These are phyloP conservation scores for Digitonthophagus gazella DNA, from an alignment of 2,888 invertebrate species.

Conservation along the genomic window DNA sequence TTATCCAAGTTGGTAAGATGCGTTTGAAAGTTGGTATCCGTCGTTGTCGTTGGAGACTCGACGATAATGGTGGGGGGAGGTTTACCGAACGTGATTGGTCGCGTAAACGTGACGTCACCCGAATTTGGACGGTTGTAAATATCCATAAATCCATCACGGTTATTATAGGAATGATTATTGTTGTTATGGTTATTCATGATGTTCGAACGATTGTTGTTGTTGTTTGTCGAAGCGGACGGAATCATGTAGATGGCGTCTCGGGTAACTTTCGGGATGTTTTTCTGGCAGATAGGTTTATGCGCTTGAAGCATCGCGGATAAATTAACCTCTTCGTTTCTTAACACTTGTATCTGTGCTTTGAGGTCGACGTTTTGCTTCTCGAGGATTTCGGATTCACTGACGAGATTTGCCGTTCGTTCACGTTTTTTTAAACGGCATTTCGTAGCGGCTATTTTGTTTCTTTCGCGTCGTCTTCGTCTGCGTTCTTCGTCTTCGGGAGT, in stretches of 20 bases:
- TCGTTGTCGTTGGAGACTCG: slow-evolving; percentile 45
- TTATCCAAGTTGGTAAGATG: slow-evolving; percentile 57
- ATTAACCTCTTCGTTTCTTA: slow-evolving; percentile 76
- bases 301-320: slow-evolving; percentile 76
- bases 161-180: slow-evolving; percentile 41
- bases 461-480: slow-evolving; percentile 78
- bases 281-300: slow-evolving; percentile 70
- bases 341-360: slow-evolving; percentile 77
- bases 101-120: not conserved
- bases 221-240: slow-evolving; percentile 45
- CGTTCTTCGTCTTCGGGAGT: slow-evolving; percentile 92
- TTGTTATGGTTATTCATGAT: slow-evolving; percentile 35
- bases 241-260: slow-evolving; percentile 41
- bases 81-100: not conserved
- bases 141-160: slow-evolving; percentile 35
- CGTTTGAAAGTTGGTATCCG: slow-evolving; percentile 53
- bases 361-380: slow-evolving; percentile 83
- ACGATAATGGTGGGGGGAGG: slow-evolving; percentile 54
- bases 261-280: slow-evolving; percentile 45
- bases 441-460: slow-evolving; percentile 93
- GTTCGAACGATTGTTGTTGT: slow-evolving; percentile 43
- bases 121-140: slow-evolving; percentile 39
- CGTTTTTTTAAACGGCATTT: slow-evolving; percentile 93
- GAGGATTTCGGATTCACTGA: slow-evolving; percentile 81
- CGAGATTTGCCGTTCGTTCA: slow-evolving; percentile 80